Evolutionary conservation across 2,888 invertebrate species (phyloP).

Genomic region (Willowsia nigromaculata): DNA sequence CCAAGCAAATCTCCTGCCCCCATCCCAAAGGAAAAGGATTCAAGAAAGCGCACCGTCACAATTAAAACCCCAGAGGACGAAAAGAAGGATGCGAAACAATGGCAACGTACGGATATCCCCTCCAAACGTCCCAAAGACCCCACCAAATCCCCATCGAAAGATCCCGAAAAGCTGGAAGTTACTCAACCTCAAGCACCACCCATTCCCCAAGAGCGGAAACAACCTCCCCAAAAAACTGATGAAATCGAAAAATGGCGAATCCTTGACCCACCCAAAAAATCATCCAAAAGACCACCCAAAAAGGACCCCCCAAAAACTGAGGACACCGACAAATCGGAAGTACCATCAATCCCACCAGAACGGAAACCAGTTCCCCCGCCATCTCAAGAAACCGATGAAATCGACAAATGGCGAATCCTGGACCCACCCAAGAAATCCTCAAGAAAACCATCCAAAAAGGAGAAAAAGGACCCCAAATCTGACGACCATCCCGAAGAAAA

Average conservation of each 20-base stretch:
- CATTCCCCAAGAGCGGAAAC: neutral
- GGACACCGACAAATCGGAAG: too few species aligned
- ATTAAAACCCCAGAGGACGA: neutral
- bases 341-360: too few species aligned
- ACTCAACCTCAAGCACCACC: too few species aligned
- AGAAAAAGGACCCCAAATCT: too few species aligned
- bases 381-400: neutral
- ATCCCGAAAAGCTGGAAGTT: too few species aligned
- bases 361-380: too few species aligned
- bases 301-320: too few species aligned
- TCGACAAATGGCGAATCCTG: too few species aligned
- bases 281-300: neutral
- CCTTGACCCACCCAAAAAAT: conserved; percentile 19
- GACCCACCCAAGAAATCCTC: too few species aligned
- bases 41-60: neutral
- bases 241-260: neutral
- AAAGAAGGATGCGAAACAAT: neutral
- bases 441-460: too few species aligned
- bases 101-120: neutral
- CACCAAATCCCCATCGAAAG: neutral
- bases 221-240: neutral
- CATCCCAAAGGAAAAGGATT: neutral
- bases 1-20: neutral
- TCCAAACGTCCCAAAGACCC: neutral
- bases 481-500: neutral